Base-by-base conservation (phyloP, 2,888 invertebrate species). In the Coenonympha arcania region DNA sequence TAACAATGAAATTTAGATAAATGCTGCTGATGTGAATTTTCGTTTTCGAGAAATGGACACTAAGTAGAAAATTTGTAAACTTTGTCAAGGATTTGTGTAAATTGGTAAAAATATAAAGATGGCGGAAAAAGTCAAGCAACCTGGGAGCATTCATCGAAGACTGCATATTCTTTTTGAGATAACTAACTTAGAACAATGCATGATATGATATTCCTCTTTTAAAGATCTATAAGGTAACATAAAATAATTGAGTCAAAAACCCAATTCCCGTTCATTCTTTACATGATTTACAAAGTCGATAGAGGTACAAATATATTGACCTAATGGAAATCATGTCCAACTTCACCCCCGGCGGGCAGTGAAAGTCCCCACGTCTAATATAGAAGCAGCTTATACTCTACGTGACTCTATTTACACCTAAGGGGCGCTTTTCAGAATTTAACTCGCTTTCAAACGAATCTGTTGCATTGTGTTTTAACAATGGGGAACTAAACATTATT, bases 351-450 rank as follows among this genome's bases (percentile, higher is more conserved):
- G 54, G 56, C 37, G 39, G 20, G 11, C 39, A 61, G 60, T 54
- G 62, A 63, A 62, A 64, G 61, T 61, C 62, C 47, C 57, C 57
- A 52, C 55, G 66, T 71, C 67, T 70, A 71, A 68, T 65, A 71
- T 66, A 66, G 59, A 63, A 67, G 68, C 73, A 60, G 60, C 64
- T 71, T 75, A 79, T 80, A 74, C 73, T 66, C 65, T 73, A 81
- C 81, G 81, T 81, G 81, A 81, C 79, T 78, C 76, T 79, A 78
- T 80, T 80, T 75, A 68, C 71, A 71, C 69, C 69, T 69, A 73
- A 65, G 68, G 71, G 68, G 69, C 71, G 68, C 71, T 69, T 72
- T 71, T 69, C 67, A 69, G 75, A 73, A 79, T 77, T 79, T 76
- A 75, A 73, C 68, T 73, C 69, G 59, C 65, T 68, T 70, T 55